A percentile compares a stretch with the other conserved stretches of the same genome.
Evolutionary conservation across 2,888 invertebrate species (phyloP).

Genomic region (Tribolium freemani): DNA sequence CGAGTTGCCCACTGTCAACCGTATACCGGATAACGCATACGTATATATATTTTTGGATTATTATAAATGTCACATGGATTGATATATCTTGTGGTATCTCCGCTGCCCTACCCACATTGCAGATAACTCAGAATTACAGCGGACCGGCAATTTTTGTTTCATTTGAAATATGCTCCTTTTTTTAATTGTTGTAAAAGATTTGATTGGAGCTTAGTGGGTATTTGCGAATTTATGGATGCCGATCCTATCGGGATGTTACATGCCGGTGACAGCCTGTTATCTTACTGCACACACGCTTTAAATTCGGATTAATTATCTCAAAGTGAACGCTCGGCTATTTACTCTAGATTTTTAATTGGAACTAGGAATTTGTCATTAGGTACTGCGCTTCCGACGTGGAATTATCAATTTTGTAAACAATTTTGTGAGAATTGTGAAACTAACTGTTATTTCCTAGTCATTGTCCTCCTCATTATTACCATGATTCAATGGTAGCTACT

Average conservation of each 20-base stretch:
- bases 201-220: slow-evolving; percentile 24
- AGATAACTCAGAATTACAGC: slow-evolving; percentile 51
- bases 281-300: background rate
- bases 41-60: slow-evolving; percentile 63
- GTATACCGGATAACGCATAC: slow-evolving; percentile 53
- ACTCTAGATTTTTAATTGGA: background rate
- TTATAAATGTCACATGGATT: slow-evolving; percentile 63
- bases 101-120: slow-evolving; percentile 40
- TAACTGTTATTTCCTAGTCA: slow-evolving; percentile 44
- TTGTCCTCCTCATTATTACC: slow-evolving; percentile 42
- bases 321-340: no score
- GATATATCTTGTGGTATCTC: slow-evolving; percentile 61
- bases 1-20: slow-evolving; percentile 60
- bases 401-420: slow-evolving; percentile 43
- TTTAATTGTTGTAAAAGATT: slow-evolving; percentile 39
- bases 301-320: background rate
- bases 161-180: slow-evolving; percentile 43
- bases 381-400: slow-evolving; percentile 35
- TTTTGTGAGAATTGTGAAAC: slow-evolving; percentile 43
- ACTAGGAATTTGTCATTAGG: background rate
- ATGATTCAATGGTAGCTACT: slow-evolving; percentile 38
- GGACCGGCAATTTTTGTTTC: slow-evolving; percentile 41
- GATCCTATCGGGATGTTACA: background rate
- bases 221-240: slow-evolving; percentile 8
- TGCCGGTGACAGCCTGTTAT: background rate